Conservation (phyloP, 2,113 vertebrate genomes). For the Corvus hawaiiensis region DNA sequence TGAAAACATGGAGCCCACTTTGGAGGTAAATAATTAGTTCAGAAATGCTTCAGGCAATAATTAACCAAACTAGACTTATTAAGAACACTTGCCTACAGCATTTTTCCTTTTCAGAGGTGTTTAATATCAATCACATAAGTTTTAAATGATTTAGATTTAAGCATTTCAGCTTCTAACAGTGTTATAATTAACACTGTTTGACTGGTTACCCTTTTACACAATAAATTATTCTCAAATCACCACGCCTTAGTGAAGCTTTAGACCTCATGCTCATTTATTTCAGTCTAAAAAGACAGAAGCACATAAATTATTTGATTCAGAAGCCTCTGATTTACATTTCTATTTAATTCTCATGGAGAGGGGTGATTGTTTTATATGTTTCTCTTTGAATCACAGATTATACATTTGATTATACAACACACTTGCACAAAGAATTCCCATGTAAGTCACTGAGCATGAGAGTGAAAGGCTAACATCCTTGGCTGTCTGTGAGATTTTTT, state of each 20-base stretch:
- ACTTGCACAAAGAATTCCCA: neutral
- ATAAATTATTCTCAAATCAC: slow-evolving; percentile 18
- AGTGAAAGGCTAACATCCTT: neutral
- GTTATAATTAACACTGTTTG: slow-evolving; percentile 46
- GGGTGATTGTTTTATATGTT: neutral
- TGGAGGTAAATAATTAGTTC: slow-evolving; percentile 49
- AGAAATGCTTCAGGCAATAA: slow-evolving; percentile 52
- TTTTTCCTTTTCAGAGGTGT: slow-evolving; percentile 47
- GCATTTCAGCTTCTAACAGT: neutral
- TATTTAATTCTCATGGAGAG: neutral
- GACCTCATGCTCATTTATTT: neutral
- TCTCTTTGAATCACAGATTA: neutral
- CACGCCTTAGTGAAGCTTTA: neutral
- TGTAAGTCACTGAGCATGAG: neutral
- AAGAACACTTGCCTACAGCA: slow-evolving; percentile 30
- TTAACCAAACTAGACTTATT: slow-evolving; percentile 53
- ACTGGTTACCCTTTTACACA: neutral
- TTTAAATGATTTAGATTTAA: slow-evolving; percentile 55
- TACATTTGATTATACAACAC: neutral
- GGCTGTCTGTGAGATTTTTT: neutral
- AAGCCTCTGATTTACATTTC: neutral
- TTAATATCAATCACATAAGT: slow-evolving; percentile 43
- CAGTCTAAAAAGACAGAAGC: neutral
- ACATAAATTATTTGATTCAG: neutral
- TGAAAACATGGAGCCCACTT: neutral